These are phyloP conservation scores for Dolichopus griseipennis DNA, from an alignment of 2,888 invertebrate species.

Conservation along the genomic window DNA sequence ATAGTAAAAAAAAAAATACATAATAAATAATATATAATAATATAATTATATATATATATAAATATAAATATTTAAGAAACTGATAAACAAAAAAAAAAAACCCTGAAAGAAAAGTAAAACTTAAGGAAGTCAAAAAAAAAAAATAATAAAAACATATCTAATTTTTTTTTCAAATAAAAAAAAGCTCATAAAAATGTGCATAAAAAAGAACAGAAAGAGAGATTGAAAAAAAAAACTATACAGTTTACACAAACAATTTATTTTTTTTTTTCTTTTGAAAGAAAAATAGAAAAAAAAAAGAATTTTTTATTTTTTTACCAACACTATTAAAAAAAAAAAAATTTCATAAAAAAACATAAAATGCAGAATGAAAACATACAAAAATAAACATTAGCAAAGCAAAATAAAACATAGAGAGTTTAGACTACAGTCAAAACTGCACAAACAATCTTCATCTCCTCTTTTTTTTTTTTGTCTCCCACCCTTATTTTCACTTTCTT, in stretches of 20 bases:
- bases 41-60: background rate
- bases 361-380: background rate
- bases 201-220: background rate
- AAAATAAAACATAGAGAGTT: background rate
- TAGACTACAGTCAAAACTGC: slow-evolving; percentile 3
- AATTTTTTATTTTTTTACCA: background rate
- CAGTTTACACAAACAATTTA: background rate
- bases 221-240: background rate
- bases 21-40: background rate
- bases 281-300: background rate
- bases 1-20: background rate
- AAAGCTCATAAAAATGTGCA: slow-evolving; percentile 5
- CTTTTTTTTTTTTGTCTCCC: too few species aligned
- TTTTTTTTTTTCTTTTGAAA: background rate
- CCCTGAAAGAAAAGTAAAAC: background rate
- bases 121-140: background rate
- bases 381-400: background rate
- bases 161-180: background rate
- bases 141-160: too few species aligned
- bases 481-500: background rate
- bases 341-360: background rate
- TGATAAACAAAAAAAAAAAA: background rate
- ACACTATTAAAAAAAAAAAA: background rate
- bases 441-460: background rate
- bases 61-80: slow-evolving; percentile 1